Evolutionary conservation across 2,113 vertebrate genomes (phyloP).

Genomic region (Calidris pugnax): DNA sequence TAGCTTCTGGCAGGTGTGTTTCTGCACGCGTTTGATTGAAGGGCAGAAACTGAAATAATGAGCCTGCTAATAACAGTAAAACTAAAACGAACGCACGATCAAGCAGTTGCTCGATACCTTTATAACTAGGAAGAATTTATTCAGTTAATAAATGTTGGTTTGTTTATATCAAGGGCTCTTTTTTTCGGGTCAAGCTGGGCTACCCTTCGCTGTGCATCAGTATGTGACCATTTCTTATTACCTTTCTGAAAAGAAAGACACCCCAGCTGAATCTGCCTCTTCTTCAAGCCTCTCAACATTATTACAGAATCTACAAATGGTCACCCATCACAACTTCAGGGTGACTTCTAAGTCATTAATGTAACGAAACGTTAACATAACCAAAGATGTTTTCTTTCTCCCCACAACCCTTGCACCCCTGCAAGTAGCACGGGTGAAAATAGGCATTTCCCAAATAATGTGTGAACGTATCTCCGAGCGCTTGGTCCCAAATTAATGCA

Average conservation of each 20-base stretch:
- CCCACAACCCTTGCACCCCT: rapidly evolving
- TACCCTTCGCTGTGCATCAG: rapidly evolving
- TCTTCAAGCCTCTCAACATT: background rate
- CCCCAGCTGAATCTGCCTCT: background rate
- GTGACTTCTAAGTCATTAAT: no score
- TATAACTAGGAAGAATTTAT: background rate
- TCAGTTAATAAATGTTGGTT: background rate
- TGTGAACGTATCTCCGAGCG: rapidly evolving
- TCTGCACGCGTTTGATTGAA: background rate
- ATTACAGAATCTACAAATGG: background rate
- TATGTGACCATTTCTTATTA: background rate
- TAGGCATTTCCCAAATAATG: rapidly evolving
- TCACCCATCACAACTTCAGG: background rate
- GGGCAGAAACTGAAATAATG: background rate
- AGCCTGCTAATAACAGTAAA: rapidly evolving
- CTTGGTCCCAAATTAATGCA: rapidly evolving
- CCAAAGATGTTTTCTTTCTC: background rate
- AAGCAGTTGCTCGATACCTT: rapidly evolving
- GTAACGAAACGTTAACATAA: no score
- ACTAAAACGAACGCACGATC: rapidly evolving
- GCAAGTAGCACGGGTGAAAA: rapidly evolving
- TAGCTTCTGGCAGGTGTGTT: background rate
- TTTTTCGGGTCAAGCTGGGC: no score
- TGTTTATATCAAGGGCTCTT: rapidly evolving
- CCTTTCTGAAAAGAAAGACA: background rate